Conservation (phyloP, 2,888 invertebrate species). For the Ophion ventricosus region DNA sequence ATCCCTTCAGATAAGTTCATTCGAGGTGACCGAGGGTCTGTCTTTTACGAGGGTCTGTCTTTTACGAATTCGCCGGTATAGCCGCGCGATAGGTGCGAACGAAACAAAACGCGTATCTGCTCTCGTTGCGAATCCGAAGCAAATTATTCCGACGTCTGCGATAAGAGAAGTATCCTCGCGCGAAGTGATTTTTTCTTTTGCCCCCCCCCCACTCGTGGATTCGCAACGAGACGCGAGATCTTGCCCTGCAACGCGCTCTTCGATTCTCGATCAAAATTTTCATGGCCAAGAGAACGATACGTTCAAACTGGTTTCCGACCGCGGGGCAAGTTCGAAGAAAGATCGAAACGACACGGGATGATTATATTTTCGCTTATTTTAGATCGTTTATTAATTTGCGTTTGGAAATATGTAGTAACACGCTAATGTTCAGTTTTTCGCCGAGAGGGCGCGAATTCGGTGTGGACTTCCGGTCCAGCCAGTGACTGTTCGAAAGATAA, state of each 20-base stretch:
- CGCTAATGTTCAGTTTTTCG: background rate
- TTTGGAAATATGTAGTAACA: background rate
- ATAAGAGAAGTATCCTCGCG: conserved; percentile 32
- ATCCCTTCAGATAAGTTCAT: background rate
- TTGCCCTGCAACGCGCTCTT: background rate
- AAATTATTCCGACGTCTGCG: conserved; percentile 34
- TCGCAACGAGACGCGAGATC: conserved; percentile 1
- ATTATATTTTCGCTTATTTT: background rate
- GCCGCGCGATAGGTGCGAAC: too few species aligned
- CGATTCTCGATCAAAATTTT: conserved; percentile 12
- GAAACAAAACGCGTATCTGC: conserved; percentile 8
- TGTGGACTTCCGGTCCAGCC: too few species aligned
- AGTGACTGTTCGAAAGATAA: background rate
- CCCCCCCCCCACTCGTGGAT: conserved; percentile 31
- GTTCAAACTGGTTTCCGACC: background rate
- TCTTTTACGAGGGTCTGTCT: too few species aligned
- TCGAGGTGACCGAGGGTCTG: background rate
- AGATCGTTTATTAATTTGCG: background rate
- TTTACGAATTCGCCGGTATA: too few species aligned
- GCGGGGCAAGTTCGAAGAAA: background rate
- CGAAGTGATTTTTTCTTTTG: conserved; percentile 35
- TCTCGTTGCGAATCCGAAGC: conserved; percentile 29
- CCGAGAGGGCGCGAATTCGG: too few species aligned
- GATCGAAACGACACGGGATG: background rate
- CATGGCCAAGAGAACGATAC: conserved; percentile 3